Conservation (phyloP, 2,888 invertebrate genomes). For the Acleris emargana region DNA sequence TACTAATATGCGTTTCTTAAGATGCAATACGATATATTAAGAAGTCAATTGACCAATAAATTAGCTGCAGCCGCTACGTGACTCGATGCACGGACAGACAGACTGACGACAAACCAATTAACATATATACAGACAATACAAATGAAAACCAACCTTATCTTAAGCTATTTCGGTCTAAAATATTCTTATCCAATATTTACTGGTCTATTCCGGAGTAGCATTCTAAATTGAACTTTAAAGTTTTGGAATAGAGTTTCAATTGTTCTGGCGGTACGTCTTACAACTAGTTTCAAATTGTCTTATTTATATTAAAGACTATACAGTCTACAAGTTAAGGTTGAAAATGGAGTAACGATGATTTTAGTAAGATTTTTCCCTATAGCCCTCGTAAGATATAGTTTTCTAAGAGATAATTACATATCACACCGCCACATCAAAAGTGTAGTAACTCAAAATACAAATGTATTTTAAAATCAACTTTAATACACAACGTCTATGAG, state of each 20-base stretch:
- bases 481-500: too few relatives aligned
- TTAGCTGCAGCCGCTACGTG: constrained; percentile 39
- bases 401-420: too few relatives aligned
- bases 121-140: constrained; percentile 7
- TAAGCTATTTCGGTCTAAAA: neutral
- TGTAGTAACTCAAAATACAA: too few relatives aligned
- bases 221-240: too few relatives aligned
- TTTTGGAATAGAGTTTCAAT: too few relatives aligned
- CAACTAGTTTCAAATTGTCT: too few relatives aligned
- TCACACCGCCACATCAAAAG: too few relatives aligned
- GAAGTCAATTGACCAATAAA: constrained; percentile 1
- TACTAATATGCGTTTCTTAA: neutral
- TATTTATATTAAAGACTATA: too few relatives aligned
- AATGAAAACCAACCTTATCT: neutral
- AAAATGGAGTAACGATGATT: neutral
- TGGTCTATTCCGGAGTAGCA: too few relatives aligned
- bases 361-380: constrained; percentile 22
- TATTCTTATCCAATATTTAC: neutral
- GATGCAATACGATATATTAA: neutral
- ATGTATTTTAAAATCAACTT: too few relatives aligned
- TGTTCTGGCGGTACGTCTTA: too few relatives aligned
- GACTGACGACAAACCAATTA: constrained; percentile 45
- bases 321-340: too few relatives aligned
- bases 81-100: constrained; percentile 47
- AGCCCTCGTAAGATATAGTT: neutral